A percentile compares a stretch with the other conserved stretches of the same genome.
Evolutionary conservation across 2,797 vertebrate genomes (phyloP).

Genomic region (Urophycis tenuis): DNA sequence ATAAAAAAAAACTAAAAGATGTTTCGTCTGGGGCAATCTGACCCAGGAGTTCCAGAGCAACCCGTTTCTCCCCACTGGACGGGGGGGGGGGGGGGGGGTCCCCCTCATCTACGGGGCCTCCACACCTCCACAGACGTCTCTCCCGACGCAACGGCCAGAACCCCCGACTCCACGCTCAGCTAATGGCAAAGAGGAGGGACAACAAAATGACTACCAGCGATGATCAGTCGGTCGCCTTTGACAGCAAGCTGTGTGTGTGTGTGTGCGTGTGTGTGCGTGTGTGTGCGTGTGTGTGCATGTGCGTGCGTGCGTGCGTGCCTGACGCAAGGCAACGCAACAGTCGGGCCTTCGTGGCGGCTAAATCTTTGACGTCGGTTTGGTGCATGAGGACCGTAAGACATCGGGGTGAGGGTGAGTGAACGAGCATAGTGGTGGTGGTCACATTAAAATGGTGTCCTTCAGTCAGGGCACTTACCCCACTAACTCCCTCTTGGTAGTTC

Average conservation of each 20-base stretch:
- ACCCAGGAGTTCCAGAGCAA: neutral
- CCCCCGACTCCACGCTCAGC: slow-evolving; percentile 79
- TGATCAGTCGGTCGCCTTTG: neutral
- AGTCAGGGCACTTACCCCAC: slow-evolving; percentile 68
- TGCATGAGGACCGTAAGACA: too few species aligned
- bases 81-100: neutral
- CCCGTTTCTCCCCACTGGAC: neutral
- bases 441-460: neutral
- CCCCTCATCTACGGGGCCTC: slow-evolving; percentile 65
- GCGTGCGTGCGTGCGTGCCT: too few species aligned
- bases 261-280: too few species aligned
- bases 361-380: too few species aligned
- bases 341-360: too few species aligned
- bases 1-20: neutral
- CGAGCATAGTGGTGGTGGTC: neutral
- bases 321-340: too few species aligned
- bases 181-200: slow-evolving; percentile 38
- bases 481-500: slow-evolving; percentile 69
- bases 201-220: too few species aligned
- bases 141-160: slow-evolving; percentile 79
- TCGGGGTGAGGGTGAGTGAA: too few species aligned
- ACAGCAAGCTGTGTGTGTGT: neutral
- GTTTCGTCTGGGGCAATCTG: neutral
- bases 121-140: slow-evolving; percentile 78
- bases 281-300: too few species aligned